Evolutionary conservation across 2,113 vertebrate species (phyloP).

Genomic region (Vidua macroura): DNA sequence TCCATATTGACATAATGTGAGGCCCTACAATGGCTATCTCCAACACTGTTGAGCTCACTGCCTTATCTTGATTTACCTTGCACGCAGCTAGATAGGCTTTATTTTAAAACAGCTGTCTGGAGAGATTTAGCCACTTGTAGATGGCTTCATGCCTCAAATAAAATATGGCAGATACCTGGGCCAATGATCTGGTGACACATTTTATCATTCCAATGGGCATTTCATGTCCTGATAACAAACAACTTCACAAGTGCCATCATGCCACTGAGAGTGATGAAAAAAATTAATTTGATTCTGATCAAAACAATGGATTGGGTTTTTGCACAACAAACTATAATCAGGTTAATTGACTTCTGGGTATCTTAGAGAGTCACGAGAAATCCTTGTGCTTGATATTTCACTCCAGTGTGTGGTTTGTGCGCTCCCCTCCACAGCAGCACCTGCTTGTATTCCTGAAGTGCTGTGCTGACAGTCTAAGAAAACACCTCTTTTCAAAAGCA

Average conservation of each 20-base stretch:
- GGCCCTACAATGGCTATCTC: neutral
- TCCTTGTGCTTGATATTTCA: neutral
- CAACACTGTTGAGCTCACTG: neutral
- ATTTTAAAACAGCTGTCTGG: conserved; percentile 1
- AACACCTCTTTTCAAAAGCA: conserved; percentile 44
- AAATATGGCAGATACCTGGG: conserved; percentile 2
- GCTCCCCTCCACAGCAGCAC: neutral
- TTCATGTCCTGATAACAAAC: neutral
- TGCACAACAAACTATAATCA: neutral
- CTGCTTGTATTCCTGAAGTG: neutral
- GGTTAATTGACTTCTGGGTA: conserved; percentile 28
- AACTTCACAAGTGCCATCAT: neutral
- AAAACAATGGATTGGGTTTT: neutral
- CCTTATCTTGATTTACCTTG: conserved; percentile 10
- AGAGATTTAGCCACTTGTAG: conserved; percentile 23
- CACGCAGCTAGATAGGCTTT: neutral
- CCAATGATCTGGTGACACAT: neutral
- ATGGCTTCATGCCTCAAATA: neutral
- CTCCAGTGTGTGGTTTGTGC: neutral
- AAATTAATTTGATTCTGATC: conserved; percentile 18
- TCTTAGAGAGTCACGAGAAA: conserved; percentile 11
- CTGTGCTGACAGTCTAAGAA: conserved; percentile 37
- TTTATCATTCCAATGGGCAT: conserved; percentile 27
- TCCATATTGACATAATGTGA: neutral
- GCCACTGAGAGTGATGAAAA: neutral